Base-by-base conservation (phyloP, 64 coral and sea anemone genomes). In the Pachyseris speciosa region DNA sequence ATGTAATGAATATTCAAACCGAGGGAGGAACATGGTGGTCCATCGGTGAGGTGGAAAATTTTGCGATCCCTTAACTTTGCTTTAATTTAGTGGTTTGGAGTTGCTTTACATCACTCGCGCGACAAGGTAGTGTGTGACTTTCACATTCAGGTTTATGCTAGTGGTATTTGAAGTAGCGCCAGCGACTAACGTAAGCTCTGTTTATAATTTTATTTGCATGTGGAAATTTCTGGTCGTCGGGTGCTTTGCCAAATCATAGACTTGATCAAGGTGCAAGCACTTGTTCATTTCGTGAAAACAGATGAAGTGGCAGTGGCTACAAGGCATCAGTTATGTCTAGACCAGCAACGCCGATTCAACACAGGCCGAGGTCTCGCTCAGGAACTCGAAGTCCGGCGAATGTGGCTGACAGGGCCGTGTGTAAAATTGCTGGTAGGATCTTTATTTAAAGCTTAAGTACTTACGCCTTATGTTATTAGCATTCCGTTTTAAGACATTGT, bases 391-490 rank as follows among this genome's bases (percentile, higher is more conserved):
- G 89, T 49, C 89, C 89, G 9, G 79, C 89, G 30, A 83, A 67
- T 25, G 78, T 91, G 9, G 89, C 89, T 22, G 89, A 91, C 75
- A 40, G 89, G 37, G 89, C 89, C 29, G 89, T 91, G 17, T 71
- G 70, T 41, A 91, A 91, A 84, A 91, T 91, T 39, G 89, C 89
- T 70, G 89, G 89, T 91, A 84, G 61, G 89, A 20, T 9, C 9
- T 43, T 16, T 48, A 47, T 44, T 31, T 45, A 2, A 20, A 50
- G 16, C 17, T 32, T 72, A 69, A 81, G 33, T 81, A 34, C 50
- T 52, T 37, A 49, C 7, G 15, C 37, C 8, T 48, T 68, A 86
- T 53, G 13, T 32, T 40, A 86, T 37, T 38, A 52, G 15, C 45
- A 7, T 28, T 52, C 30, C 75, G 27, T 52, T 69, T 86, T 16